Evolutionary conservation across 1,140 invertebrate genomes (phyloP).

Genomic region (Sinella curviseta): DNA sequence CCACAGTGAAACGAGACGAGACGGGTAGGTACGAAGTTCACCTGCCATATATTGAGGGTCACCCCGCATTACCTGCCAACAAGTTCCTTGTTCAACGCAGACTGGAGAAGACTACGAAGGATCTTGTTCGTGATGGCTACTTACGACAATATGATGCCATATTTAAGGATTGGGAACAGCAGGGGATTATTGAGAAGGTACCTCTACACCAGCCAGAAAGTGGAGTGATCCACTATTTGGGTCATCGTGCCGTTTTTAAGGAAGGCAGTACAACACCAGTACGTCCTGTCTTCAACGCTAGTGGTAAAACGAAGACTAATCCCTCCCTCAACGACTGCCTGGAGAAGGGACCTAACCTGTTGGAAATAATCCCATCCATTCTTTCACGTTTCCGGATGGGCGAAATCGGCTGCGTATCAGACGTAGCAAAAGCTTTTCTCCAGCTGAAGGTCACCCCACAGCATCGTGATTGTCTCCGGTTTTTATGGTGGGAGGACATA

Average conservation of each 20-base stretch:
- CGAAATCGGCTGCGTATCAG: neutral
- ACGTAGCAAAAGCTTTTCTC: neutral
- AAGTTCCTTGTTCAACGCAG: constrained; percentile 4
- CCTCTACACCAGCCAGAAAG: neutral
- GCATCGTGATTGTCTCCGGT: constrained; percentile 13
- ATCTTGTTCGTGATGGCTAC: neutral
- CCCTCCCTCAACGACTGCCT: constrained; percentile 54
- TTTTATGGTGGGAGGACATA: constrained; percentile 40
- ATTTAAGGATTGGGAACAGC: constrained; percentile 39
- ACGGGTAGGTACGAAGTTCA: constrained; percentile 13
- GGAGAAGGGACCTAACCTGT: constrained; percentile 53
- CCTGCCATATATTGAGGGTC: constrained; percentile 34
- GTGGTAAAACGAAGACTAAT: constrained; percentile 44
- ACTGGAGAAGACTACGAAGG: constrained; percentile 33
- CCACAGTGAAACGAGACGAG: neutral
- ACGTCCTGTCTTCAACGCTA: constrained; percentile 49
- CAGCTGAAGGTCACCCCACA: neutral
- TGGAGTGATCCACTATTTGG: constrained; percentile 11
- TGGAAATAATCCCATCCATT: constrained; percentile 54
- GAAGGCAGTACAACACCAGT: constrained; percentile 35
- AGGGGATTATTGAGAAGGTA: constrained; percentile 43
- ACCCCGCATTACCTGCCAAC: constrained; percentile 30
- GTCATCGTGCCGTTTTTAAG: constrained; percentile 29
- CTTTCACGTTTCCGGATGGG: constrained; percentile 53
- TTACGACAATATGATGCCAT: constrained; percentile 28